phyloP scores from a whole-genome alignment of 2,888 invertebrate genomes.

The Aromia moschata region DNA sequence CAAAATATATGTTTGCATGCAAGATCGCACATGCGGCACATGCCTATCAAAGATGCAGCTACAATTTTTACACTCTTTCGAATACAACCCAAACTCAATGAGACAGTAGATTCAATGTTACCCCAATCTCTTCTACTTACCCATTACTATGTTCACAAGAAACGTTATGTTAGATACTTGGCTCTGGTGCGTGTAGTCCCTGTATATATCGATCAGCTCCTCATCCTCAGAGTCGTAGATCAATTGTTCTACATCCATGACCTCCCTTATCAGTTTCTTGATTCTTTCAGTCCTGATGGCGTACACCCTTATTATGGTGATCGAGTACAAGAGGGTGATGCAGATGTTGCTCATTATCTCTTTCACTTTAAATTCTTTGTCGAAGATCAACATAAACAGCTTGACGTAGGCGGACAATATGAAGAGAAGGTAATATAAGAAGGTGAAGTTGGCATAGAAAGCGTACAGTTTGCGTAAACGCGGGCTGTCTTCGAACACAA shows the following conservation, averaged over 20 bases:
- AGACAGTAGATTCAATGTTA: no score
- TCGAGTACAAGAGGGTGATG: constrained; percentile 35
- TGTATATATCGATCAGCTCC: constrained; percentile 31
- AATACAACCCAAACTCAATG: no score
- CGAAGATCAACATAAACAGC: constrained; percentile 27
- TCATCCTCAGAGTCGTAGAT: constrained; percentile 26
- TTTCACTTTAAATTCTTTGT: constrained; percentile 28
- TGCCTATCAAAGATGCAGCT: no score
- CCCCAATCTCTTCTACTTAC: no score
- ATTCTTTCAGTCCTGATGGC: constrained; percentile 28
- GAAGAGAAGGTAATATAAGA: constrained; percentile 32
- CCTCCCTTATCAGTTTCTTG: constrained; percentile 29
- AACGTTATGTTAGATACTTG: constrained; percentile 22
- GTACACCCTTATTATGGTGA: constrained; percentile 28
- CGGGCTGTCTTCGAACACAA: constrained; percentile 32
- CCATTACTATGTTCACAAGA: constrained; percentile 4
- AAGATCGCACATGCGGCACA: no score
- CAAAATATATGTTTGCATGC: no score
- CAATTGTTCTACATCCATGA: constrained; percentile 28
- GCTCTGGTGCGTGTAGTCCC: constrained; percentile 23
- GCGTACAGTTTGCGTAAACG: constrained; percentile 23
- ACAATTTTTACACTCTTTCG: no score
- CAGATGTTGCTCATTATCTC: constrained; percentile 38
- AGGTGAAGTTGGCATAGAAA: constrained; percentile 27
- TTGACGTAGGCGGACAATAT: constrained; percentile 32